Evolutionary conservation across 2,113 vertebrate species (phyloP).

Genomic region (Gymnarchus niloticus): DNA sequence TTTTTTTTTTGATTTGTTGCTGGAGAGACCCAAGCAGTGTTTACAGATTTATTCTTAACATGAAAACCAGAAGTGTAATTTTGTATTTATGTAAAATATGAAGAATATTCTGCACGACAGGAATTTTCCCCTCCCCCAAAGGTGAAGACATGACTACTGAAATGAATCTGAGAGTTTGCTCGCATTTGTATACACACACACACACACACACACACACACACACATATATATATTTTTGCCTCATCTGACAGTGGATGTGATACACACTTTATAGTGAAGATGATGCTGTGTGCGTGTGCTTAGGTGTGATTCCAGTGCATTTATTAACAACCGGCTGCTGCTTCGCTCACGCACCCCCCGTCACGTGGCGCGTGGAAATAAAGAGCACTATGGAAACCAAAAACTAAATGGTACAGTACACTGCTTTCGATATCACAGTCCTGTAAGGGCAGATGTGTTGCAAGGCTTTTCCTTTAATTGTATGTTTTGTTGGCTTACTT

Average conservation of each 20-base stretch:
- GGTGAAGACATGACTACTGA: constrained; percentile 4
- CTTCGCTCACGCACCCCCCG: constrained; percentile 14
- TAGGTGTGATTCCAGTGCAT: not conserved
- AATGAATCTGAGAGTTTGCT: not conserved
- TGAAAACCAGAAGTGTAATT: constrained; percentile 50
- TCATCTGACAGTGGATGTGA: not conserved
- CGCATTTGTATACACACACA: not conserved
- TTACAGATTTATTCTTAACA: constrained; percentile 58
- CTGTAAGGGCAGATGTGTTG: not conserved
- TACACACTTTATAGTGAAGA: not conserved
- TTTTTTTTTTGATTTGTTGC: constrained; percentile 31
- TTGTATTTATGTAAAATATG: constrained; percentile 65
- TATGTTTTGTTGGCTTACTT: not conserved
- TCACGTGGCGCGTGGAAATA: constrained; percentile 36
- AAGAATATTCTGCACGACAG: constrained; percentile 24
- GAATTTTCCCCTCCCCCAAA: not conserved
- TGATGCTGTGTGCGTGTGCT: not conserved
- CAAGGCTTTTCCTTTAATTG: not conserved
- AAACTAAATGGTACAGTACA: constrained; percentile 17
- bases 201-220: not conserved
- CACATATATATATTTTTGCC: not conserved
- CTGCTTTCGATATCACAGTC: not conserved
- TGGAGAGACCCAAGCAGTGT: constrained; percentile 57
- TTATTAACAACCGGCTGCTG: constrained; percentile 49
- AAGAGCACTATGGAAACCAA: constrained; percentile 59